Percentiles rank a stretch among this genome's conserved stretches.
Evolutionary conservation across 1,140 invertebrate genomes (phyloP).

Genomic region (Homalodisca vitripennis): DNA sequence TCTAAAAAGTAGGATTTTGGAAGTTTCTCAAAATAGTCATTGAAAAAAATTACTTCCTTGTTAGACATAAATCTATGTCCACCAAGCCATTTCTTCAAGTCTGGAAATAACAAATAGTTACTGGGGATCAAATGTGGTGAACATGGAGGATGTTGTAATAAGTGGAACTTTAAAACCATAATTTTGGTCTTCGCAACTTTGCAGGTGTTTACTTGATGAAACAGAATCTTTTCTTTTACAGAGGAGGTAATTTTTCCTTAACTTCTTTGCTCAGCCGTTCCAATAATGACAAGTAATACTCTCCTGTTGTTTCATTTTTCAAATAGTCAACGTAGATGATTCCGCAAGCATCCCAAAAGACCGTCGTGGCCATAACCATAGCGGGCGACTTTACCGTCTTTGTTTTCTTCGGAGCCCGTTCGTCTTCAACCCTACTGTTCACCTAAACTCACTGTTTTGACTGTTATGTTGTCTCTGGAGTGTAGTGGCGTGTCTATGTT

Average conservation of each 20-base stretch:
- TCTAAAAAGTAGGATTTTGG: too few species aligned
- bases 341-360: not conserved
- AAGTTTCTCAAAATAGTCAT: too few species aligned
- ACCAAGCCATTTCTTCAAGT: too few species aligned
- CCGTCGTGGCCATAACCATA: not conserved
- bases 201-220: not conserved
- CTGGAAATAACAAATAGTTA: not conserved
- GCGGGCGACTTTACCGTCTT: not conserved
- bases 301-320: not conserved
- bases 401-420: not conserved
- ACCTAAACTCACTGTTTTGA: not conserved
- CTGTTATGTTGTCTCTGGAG: not conserved
- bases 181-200: not conserved
- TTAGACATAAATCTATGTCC: not conserved
- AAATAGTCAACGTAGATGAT: not conserved
- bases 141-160: not conserved
- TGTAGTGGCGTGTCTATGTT: not conserved
- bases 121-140: conserved; percentile 7
- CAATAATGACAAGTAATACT: not conserved
- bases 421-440: too few species aligned
- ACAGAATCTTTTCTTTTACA: not conserved
- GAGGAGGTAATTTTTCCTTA: not conserved
- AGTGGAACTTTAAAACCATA: not conserved
- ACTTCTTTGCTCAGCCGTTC: not conserved
- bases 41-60: not conserved